Percentiles rank a stretch among this genome's conserved stretches.
Conservation (phyloP, 2,888 invertebrate genomes). For the Nymphalis polychloros region DNA sequence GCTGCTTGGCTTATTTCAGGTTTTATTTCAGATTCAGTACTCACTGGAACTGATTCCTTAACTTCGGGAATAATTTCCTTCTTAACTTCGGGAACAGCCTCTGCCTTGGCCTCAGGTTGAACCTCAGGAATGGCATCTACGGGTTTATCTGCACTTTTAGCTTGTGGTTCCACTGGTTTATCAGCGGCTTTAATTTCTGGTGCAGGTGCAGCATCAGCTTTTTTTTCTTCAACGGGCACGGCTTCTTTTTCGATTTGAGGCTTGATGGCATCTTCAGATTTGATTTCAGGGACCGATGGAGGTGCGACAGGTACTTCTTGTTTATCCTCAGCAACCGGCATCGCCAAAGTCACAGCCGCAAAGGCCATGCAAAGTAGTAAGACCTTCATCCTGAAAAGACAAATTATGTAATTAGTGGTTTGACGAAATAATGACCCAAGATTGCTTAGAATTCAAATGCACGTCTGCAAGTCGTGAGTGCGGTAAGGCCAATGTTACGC, state of each 20-base stretch:
- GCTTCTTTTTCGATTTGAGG: slow-evolving; percentile 50
- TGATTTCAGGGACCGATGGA: slow-evolving; percentile 43
- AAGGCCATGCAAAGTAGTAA: slow-evolving; percentile 82
- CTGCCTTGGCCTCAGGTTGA: slow-evolving; percentile 44
- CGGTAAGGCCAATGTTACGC: slow-evolving; percentile 80
- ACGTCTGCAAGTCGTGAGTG: slow-evolving; percentile 70
- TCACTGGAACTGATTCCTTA: slow-evolving; percentile 46
- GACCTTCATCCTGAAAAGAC: slow-evolving; percentile 84
- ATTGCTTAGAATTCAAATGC: slow-evolving; percentile 56
- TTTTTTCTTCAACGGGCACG: slow-evolving; percentile 43
- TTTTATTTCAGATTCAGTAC: slow-evolving; percentile 38
- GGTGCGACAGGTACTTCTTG: slow-evolving; percentile 52
- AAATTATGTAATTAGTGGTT: slow-evolving; percentile 62
- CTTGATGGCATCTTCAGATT: slow-evolving; percentile 44
- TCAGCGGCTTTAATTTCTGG: slow-evolving; percentile 49
- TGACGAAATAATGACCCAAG: slow-evolving; percentile 49
- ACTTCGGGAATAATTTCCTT: slow-evolving; percentile 48
- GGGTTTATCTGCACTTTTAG: slow-evolving; percentile 38
- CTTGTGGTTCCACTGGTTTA: slow-evolving; percentile 49
- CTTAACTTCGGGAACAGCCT: slow-evolving; percentile 46
- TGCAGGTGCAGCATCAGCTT: slow-evolving; percentile 43
- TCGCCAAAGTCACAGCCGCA: slow-evolving; percentile 79
- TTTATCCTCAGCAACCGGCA: slow-evolving; percentile 82
- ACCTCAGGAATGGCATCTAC: slow-evolving; percentile 46
- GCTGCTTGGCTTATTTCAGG: slow-evolving; percentile 49